Evolutionary conservation across 2,113 vertebrate genomes (phyloP).

Genomic region (Anseranas semipalmata): DNA sequence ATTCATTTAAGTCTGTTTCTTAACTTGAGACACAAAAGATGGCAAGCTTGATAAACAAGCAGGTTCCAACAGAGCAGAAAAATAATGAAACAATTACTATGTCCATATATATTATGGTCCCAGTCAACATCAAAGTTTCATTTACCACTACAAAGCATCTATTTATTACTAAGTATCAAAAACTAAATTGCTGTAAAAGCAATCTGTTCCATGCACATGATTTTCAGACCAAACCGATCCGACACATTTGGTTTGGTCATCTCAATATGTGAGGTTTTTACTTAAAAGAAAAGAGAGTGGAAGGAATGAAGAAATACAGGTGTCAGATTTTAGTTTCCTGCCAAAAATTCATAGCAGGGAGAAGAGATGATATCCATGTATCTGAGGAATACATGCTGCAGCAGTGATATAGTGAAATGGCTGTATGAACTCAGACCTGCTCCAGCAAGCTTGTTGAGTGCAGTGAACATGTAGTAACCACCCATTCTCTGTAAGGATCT

Average conservation of each 20-base stretch:
- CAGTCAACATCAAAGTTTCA: background rate
- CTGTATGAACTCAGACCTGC: background rate
- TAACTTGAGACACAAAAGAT: background rate
- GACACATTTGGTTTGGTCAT: background rate
- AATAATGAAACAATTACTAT: background rate
- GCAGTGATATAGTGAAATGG: background rate
- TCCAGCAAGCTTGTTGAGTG: background rate
- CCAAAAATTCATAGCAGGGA: background rate
- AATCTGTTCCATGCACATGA: background rate
- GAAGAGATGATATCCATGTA: background rate
- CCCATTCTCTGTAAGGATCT: background rate
- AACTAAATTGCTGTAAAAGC: background rate
- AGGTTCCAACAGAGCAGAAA: background rate
- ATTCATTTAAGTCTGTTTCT: background rate
- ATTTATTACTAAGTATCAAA: background rate
- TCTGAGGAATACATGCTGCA: background rate
- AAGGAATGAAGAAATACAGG: background rate
- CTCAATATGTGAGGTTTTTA: background rate
- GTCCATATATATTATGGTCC: background rate
- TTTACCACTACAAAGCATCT: background rate
- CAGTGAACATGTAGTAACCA: background rate
- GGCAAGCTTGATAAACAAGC: slow-evolving; percentile 2
- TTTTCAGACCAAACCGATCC: background rate
- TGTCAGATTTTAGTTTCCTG: background rate
- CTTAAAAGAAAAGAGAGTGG: background rate